These are phyloP conservation scores for Sebastes fasciatus DNA, from an alignment of 2,113 vertebrate species.

Conservation along the genomic window DNA sequence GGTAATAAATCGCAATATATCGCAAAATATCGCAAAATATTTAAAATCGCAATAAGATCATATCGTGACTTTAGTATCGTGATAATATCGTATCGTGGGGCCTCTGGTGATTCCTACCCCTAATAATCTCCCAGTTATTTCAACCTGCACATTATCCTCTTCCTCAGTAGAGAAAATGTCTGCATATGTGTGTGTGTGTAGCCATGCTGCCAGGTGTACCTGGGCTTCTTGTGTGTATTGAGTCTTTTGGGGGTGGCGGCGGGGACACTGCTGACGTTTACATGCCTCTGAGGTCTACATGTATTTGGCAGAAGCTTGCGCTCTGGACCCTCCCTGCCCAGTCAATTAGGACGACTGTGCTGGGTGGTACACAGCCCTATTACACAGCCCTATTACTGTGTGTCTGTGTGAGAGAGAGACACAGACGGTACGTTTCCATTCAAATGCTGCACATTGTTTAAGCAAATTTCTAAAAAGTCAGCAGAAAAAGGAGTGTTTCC, in stretches of 20 bases:
- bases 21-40: too few relatives aligned
- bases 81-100: too few relatives aligned
- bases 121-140: background rate
- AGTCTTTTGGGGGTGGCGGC: slow-evolving; percentile 37
- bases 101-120: too few relatives aligned
- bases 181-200: background rate
- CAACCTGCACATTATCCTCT: slow-evolving; percentile 6
- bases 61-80: too few relatives aligned
- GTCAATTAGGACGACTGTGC: slow-evolving; percentile 57
- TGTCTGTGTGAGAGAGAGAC: slow-evolving; percentile 19
- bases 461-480: background rate
- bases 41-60: too few relatives aligned
- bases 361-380: too few relatives aligned
- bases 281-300: slow-evolving; percentile 50
- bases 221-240: slow-evolving; percentile 35
- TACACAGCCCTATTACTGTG: slow-evolving; percentile 48
- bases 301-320: slow-evolving; percentile 60
- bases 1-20: too few relatives aligned
- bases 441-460: background rate
- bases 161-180: background rate
- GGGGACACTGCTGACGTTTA: slow-evolving; percentile 29
- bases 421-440: slow-evolving; percentile 26
- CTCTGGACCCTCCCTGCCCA: slow-evolving; percentile 57
- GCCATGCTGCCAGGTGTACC: slow-evolving; percentile 37
- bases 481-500: background rate